These are phyloP conservation scores for Myotis findleyi DNA, from an alignment of 2,797 vertebrate genomes.

Conservation along the genomic window DNA sequence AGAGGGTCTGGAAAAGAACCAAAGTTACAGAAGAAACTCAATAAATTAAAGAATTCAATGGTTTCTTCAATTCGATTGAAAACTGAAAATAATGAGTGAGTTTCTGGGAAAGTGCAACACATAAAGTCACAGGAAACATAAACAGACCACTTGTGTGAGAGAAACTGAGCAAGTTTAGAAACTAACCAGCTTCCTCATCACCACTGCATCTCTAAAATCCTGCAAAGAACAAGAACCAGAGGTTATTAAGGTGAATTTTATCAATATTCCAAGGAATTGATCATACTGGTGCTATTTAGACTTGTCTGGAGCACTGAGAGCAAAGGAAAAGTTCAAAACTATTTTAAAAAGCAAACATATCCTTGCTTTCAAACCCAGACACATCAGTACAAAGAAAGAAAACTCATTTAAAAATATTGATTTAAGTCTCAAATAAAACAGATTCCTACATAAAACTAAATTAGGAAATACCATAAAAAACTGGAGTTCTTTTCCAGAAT, in stretches of 20 bases:
- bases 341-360: slow-evolving; percentile 39
- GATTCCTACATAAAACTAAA: neutral
- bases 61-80: neutral
- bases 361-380: slow-evolving; percentile 13
- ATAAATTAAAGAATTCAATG: slow-evolving; percentile 34
- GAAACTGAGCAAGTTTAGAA: neutral
- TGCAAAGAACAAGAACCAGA: neutral
- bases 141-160: neutral
- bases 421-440: slow-evolving; percentile 47
- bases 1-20: neutral
- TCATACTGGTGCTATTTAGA: slow-evolving; percentile 37
- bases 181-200: neutral
- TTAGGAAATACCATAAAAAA: neutral
- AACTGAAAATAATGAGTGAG: neutral
- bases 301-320: neutral
- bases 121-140: neutral
- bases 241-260: neutral
- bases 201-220: neutral
- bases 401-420: slow-evolving; percentile 53
- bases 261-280: slow-evolving; percentile 34
- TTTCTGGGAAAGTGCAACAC: neutral
- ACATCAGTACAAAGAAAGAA: neutral
- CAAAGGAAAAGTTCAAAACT: slow-evolving; percentile 54
- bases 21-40: slow-evolving; percentile 13
- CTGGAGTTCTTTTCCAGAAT: neutral